A percentile compares a stretch with the other conserved stretches of the same genome.
Evolutionary conservation across 2,888 invertebrate species (phyloP).

Genomic region (Ectemnius continuus): DNA sequence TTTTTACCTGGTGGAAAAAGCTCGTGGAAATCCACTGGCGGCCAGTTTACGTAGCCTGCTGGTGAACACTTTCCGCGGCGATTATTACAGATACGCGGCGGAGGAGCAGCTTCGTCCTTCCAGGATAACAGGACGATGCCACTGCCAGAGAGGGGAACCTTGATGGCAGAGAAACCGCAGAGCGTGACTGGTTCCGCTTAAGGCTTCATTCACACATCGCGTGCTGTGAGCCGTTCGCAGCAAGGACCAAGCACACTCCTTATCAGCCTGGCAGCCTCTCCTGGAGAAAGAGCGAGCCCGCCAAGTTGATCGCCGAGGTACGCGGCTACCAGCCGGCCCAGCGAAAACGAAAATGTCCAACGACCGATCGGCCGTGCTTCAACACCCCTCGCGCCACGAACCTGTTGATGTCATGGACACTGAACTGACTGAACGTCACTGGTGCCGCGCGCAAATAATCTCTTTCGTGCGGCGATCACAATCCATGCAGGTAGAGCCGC

Average conservation of each 20-base stretch:
- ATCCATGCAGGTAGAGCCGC: neutral
- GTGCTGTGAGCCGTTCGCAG: neutral
- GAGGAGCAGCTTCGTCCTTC: slow-evolving; percentile 38
- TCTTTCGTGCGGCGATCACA: neutral
- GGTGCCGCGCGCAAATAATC: neutral
- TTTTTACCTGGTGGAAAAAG: slow-evolving; percentile 51
- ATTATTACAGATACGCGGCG: slow-evolving; percentile 12
- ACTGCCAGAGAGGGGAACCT: slow-evolving; percentile 24
- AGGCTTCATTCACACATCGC: slow-evolving; percentile 42
- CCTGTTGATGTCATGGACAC: slow-evolving; percentile 1
- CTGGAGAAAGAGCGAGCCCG: neutral
- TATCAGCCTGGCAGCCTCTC: neutral
- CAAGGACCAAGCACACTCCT: neutral
- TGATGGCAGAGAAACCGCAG: slow-evolving; percentile 34
- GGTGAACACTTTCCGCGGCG: slow-evolving; percentile 19
- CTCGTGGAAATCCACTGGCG: slow-evolving; percentile 38
- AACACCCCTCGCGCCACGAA: neutral
- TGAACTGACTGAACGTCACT: slow-evolving; percentile 7
- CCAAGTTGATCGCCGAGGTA: neutral
- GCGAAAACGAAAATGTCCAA: no score
- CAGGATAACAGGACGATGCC: slow-evolving; percentile 50
- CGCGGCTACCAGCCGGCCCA: neutral
- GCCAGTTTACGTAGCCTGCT: slow-evolving; percentile 26
- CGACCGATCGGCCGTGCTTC: neutral
- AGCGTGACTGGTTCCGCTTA: slow-evolving; percentile 54